Evolutionary conservation across 2,113 vertebrate species (phyloP).

Genomic region (Lepisosteus osseus): DNA sequence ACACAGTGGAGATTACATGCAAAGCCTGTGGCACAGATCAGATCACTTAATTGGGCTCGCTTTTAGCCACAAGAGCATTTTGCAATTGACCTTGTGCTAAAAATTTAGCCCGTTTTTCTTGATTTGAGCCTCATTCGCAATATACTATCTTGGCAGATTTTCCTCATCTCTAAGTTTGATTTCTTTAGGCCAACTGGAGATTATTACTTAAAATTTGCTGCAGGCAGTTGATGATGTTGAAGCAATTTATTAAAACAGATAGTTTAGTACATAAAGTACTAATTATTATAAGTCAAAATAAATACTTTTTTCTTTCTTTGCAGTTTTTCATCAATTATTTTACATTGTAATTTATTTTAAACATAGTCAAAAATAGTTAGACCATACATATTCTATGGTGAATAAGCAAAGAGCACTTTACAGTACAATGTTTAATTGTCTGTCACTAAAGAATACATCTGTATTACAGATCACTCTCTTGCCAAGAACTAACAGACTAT

Average conservation of each 20-base stretch:
- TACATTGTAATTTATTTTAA: not conserved
- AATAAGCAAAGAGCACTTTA: constrained; percentile 22
- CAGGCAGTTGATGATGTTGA: no score
- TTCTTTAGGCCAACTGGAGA: no score
- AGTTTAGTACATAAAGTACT: no score
- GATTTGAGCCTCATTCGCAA: not conserved
- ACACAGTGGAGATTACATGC: no score
- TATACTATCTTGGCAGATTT: no score
- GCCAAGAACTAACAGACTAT: constrained; percentile 1
- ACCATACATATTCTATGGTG: constrained; percentile 22
- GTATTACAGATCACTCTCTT: constrained; percentile 12
- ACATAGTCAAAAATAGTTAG: constrained; percentile 6
- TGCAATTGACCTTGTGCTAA: not conserved
- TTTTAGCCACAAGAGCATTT: not conserved
- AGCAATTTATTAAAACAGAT: no score
- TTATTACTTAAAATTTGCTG: no score
- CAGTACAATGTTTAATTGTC: constrained; percentile 41
- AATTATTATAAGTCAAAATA: no score
- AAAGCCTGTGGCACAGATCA: not conserved
- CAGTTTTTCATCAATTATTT: no score
- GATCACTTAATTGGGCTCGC: constrained; percentile 4
- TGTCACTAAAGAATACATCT: constrained; percentile 43
- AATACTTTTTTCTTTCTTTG: no score
- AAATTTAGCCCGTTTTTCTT: not conserved
- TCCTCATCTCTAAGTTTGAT: no score